A percentile compares a stretch with the other conserved stretches of the same genome.
Evolutionary conservation across 1,140 invertebrate genomes (phyloP).

Genomic region (Aphis craccivora): DNA sequence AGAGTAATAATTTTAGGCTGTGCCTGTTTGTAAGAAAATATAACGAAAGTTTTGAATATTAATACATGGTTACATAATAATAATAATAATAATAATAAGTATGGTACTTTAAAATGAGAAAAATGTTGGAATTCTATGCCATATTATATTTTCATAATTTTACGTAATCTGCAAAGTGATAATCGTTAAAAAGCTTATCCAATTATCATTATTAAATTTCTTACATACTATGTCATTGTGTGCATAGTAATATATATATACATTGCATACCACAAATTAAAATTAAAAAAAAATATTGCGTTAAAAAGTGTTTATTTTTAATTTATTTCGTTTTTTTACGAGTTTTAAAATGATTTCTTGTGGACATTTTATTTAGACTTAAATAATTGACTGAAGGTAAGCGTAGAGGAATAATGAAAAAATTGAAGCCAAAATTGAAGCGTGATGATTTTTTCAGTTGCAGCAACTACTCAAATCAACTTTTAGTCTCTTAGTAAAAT

Average conservation of each 20-base stretch:
- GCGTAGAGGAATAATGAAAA: neutral
- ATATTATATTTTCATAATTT: neutral
- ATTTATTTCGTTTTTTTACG: neutral
- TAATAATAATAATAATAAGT: neutral
- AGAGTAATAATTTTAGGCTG: neutral
- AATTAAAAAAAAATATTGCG: neutral
- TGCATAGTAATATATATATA: neutral
- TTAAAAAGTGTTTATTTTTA: neutral
- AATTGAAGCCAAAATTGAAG: neutral
- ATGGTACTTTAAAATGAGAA: neutral
- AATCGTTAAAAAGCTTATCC: neutral
- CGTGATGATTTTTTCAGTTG: neutral
- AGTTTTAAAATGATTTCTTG: neutral
- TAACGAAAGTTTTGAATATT: neutral
- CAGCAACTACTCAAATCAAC: neutral
- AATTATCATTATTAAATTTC: neutral
- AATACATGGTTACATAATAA: neutral
- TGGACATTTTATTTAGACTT: neutral
- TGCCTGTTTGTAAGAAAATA: neutral
- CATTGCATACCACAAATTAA: neutral
- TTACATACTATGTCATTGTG: neutral
- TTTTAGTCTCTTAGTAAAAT: neutral
- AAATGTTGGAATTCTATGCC: neutral
- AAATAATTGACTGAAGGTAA: neutral
- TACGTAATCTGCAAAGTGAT: neutral